Conservation (phyloP, 2,797 vertebrate genomes). For the Semaprochilodus insignis region DNA sequence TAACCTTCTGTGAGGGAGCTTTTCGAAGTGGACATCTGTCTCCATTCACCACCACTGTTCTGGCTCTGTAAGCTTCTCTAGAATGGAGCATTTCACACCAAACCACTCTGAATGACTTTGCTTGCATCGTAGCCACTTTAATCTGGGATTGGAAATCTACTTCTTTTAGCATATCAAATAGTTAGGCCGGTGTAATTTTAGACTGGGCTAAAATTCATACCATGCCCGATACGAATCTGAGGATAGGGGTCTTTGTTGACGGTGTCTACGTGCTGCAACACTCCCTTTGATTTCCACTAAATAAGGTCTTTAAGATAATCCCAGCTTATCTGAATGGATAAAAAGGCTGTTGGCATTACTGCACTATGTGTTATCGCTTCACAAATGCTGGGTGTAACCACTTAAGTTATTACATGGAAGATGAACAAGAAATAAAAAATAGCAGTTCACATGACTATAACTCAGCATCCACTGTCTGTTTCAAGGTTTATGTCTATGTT, state of each 20-base stretch:
- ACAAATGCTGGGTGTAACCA: slow-evolving; percentile 60
- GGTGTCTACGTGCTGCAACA: slow-evolving; percentile 49
- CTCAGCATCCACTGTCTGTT: background rate
- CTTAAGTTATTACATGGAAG: slow-evolving; percentile 36
- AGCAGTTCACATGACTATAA: slow-evolving; percentile 1
- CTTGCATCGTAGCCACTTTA: background rate
- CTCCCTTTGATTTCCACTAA: slow-evolving; percentile 52
- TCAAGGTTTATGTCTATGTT: background rate
- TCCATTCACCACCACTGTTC: too few relatives aligned
- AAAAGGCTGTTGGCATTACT: slow-evolving; percentile 49
- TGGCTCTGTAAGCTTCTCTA: too few relatives aligned
- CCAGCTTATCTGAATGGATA: slow-evolving; percentile 59
- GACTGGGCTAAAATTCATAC: background rate
- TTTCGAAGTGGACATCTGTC: too few relatives aligned
- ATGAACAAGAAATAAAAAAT: slow-evolving; percentile 14
- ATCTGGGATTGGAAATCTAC: background rate
- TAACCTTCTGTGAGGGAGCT: too few relatives aligned
- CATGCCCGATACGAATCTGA: slow-evolving; percentile 28
- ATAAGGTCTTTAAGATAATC: slow-evolving; percentile 57
- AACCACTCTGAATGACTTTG: too few relatives aligned
- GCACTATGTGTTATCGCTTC: slow-evolving; percentile 55
- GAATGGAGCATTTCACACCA: too few relatives aligned
- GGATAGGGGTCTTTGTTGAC: slow-evolving; percentile 11
- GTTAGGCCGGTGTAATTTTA: slow-evolving; percentile 6
- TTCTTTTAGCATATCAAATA: background rate